Percentiles rank a stretch among this genome's conserved stretches.
Conservation (phyloP, 1,140 invertebrate species). For the Lepidurus packardi region DNA sequence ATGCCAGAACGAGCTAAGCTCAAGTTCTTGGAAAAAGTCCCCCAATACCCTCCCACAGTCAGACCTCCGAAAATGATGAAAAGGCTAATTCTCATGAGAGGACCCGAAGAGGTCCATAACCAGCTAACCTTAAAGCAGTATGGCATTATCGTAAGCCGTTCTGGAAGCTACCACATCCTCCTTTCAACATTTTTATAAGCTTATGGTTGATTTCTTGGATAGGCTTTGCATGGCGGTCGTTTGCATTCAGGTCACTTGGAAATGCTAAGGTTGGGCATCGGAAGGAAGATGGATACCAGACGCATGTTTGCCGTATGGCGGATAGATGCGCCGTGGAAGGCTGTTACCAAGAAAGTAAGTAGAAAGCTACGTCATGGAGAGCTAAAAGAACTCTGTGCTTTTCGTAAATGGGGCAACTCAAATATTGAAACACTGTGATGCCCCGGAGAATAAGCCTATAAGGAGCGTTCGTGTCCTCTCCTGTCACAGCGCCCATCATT, state of each 20-base stretch:
- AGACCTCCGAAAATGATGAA: slow-evolving; percentile 78
- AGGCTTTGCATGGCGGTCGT: slow-evolving; percentile 78
- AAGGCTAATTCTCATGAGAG: slow-evolving; percentile 71
- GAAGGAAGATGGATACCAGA: slow-evolving; percentile 65
- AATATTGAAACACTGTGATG: background rate
- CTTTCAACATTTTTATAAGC: background rate
- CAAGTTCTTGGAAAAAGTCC: slow-evolving; percentile 61
- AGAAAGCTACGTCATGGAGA: background rate
- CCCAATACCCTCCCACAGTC: slow-evolving; percentile 57
- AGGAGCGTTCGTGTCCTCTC: background rate
- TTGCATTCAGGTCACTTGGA: slow-evolving; percentile 76
- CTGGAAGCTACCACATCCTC: background rate
- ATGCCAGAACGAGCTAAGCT: slow-evolving; percentile 65
- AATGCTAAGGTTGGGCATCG: slow-evolving; percentile 71
- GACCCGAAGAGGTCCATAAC: slow-evolving; percentile 80
- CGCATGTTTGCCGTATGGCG: slow-evolving; percentile 93
- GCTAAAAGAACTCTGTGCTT: background rate
- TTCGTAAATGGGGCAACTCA: background rate
- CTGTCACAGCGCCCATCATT: background rate
- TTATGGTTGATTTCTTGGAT: background rate
- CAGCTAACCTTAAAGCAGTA: slow-evolving; percentile 79
- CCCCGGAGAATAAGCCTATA: background rate
- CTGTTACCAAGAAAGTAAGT: slow-evolving; percentile 74
- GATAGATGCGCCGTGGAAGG: slow-evolving; percentile 90
- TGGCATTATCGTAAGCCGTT: slow-evolving; percentile 71